A percentile compares a stretch with the other conserved stretches of the same genome.
Conservation (phyloP, 2,888 invertebrate species). For the Drosophila maculinotata region DNA sequence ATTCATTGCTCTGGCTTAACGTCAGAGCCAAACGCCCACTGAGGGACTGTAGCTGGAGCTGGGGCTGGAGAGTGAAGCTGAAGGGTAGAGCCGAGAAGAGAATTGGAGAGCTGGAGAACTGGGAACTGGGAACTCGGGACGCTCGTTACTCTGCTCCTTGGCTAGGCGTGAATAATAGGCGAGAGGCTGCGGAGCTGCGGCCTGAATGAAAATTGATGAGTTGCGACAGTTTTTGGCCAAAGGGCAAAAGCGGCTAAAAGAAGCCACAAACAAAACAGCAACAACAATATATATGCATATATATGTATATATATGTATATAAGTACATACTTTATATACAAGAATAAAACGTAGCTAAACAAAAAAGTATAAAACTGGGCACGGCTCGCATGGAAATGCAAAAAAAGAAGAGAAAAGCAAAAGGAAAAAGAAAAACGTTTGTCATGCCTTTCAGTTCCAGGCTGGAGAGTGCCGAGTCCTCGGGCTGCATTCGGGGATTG, state of each 20-base stretch:
- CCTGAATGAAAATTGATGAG: constrained; percentile 80
- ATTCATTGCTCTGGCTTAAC: constrained; percentile 74
- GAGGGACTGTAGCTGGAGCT: no score
- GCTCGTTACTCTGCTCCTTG: constrained; percentile 38
- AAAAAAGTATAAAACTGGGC: constrained; percentile 34
- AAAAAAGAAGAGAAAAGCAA: constrained; percentile 10
- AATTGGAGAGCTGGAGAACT: constrained; percentile 13
- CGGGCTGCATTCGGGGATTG: constrained; percentile 59
- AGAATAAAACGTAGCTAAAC: constrained; percentile 2
- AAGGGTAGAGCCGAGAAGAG: no score
- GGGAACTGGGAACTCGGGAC: constrained; percentile 22
- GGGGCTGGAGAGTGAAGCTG: neutral
- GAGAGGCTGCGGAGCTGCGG: constrained; percentile 45
- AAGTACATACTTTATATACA: constrained; percentile 5
- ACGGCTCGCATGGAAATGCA: constrained; percentile 25
- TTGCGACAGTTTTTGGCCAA: constrained; percentile 82
- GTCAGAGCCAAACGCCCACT: constrained; percentile 52
- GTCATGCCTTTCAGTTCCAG: constrained; percentile 62
- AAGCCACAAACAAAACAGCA: constrained; percentile 40
- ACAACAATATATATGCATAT: constrained; percentile 1
- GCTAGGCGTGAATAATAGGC: constrained; percentile 76
- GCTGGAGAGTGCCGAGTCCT: constrained; percentile 31
- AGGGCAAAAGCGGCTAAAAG: constrained; percentile 68
- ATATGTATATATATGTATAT: neutral
- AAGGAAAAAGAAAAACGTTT: constrained; percentile 50